A percentile compares a stretch with the other conserved stretches of the same genome.
These are phyloP conservation scores for Epizoanthus scotinus DNA, from an alignment of 92 coral and sea anemone species.

Conservation along the genomic window DNA sequence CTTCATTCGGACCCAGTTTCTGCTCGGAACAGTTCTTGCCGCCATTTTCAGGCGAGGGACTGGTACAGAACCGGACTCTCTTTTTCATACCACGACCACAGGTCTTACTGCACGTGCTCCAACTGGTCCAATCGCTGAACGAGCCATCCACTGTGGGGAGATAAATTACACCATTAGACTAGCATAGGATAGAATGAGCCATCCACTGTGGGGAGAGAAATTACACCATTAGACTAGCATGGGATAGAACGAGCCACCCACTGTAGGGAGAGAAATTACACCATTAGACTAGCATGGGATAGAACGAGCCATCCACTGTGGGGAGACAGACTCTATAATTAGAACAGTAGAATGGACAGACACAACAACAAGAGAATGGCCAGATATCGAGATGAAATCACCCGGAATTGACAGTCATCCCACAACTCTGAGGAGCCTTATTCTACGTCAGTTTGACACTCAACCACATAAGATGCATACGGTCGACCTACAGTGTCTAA, in stretches of 20 bases:
- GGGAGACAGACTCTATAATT: background rate
- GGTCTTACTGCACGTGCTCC: constrained; percentile 92
- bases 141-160: constrained; percentile 68
- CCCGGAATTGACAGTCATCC: too few species aligned
- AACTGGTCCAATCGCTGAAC: constrained; percentile 85
- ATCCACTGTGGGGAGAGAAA: constrained; percentile 49
- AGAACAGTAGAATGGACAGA: too few species aligned
- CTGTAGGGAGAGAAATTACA: constrained; percentile 30
- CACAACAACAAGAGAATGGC: too few species aligned
- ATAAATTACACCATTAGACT: background rate
- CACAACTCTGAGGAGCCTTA: too few species aligned
- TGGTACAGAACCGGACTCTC: constrained; percentile 76
- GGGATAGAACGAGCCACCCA: constrained; percentile 49
- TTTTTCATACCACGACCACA: constrained; percentile 91
- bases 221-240: background rate
- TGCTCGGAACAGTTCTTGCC: constrained; percentile 86
- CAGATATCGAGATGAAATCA: too few species aligned
- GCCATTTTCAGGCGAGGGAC: constrained; percentile 82
- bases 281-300: too few species aligned
- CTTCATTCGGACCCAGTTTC: constrained; percentile 80
- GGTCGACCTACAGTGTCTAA: too few species aligned
- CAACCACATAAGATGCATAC: background rate
- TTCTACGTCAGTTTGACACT: background rate
- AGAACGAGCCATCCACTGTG: constrained; percentile 65
- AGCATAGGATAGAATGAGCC: constrained; percentile 34